Percentiles rank a stretch among this genome's conserved stretches.
phyloP scores from a whole-genome alignment of 2,888 invertebrate genomes.

The Hanleya hanleyi region DNA sequence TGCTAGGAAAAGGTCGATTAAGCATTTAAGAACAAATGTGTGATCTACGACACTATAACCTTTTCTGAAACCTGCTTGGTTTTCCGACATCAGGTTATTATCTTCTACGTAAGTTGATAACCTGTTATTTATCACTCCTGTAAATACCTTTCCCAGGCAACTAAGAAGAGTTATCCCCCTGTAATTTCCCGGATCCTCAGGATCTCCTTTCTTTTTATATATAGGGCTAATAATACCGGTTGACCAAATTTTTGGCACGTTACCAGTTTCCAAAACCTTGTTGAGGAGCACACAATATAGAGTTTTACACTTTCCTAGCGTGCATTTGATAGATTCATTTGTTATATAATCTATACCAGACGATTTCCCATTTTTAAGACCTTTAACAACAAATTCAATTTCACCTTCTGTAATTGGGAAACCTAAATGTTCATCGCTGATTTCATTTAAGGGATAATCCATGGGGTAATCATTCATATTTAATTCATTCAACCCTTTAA shows the following conservation, averaged over 20 bases:
- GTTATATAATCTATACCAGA: background rate
- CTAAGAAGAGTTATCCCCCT: too few relatives aligned
- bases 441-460: background rate
- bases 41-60: background rate
- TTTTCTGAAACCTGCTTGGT: background rate
- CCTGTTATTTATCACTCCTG: background rate
- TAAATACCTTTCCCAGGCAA: background rate
- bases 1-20: background rate
- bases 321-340: background rate
- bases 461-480: background rate
- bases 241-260: background rate
- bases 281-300: background rate
- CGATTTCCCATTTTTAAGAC: too few relatives aligned
- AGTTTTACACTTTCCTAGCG: background rate
- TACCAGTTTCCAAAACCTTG: background rate
- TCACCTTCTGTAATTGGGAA: background rate
- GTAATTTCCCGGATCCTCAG: background rate
- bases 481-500: background rate
- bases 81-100: background rate
- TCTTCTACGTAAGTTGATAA: background rate
- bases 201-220: background rate
- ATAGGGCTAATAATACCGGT: background rate
- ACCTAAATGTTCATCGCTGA: background rate
- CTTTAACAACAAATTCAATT: background rate
- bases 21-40: too few relatives aligned